These are phyloP conservation scores for Cebus imitator DNA, from an alignment of 2,113 vertebrate species.

Conservation along the genomic window DNA sequence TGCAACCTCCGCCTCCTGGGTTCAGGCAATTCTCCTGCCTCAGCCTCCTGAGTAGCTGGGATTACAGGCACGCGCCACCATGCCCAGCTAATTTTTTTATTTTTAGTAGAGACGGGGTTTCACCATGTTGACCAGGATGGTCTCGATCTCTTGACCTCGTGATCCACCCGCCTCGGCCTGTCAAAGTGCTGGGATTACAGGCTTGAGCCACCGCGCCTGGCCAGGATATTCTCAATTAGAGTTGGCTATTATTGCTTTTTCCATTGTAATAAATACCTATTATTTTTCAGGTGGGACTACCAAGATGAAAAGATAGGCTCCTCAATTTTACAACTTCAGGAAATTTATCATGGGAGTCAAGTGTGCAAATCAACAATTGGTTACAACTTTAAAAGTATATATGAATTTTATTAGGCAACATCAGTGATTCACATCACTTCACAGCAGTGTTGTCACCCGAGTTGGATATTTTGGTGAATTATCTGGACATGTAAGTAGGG, in stretches of 20 bases:
- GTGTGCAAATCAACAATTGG: neutral
- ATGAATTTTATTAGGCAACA: neutral
- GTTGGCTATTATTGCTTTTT: neutral
- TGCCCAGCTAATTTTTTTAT: too few relatives aligned
- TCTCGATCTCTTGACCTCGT: too few relatives aligned
- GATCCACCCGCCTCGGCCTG: too few relatives aligned
- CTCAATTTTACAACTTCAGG: neutral
- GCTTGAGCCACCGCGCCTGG: too few relatives aligned
- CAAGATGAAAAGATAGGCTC: neutral
- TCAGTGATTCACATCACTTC: neutral
- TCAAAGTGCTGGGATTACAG: too few relatives aligned
- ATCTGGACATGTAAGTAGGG: neutral
- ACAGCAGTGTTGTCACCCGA: neutral
- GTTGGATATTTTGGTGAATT: neutral
- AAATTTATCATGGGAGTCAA: neutral
- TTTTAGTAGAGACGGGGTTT: too few relatives aligned
- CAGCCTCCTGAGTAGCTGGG: too few relatives aligned
- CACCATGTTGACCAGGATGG: too few relatives aligned
- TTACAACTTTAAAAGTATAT: neutral
- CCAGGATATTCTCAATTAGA: neutral
- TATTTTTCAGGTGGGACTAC: neutral
- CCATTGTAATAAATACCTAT: neutral
- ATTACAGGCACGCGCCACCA: too few relatives aligned
- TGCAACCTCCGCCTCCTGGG: too few relatives aligned
- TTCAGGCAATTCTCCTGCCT: too few relatives aligned